A percentile compares a stretch with the other conserved stretches of the same genome.
Evolutionary conservation across 2,888 invertebrate genomes (phyloP).

Genomic region (Galeruca laticollis): DNA sequence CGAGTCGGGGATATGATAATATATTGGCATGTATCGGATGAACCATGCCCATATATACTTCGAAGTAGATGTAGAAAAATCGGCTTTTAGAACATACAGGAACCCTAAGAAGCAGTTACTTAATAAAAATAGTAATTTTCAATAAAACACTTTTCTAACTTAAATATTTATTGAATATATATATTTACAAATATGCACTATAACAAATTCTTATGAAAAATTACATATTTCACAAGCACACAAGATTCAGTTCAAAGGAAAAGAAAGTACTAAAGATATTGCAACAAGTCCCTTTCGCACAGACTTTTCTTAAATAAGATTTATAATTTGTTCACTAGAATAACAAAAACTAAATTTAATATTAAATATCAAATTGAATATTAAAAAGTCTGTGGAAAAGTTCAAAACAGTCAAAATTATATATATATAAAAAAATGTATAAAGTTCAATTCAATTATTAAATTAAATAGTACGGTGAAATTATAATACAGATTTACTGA

Average conservation of each 20-base stretch:
- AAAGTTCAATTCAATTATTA: neutral
- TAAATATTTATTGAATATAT: conserved; percentile 30
- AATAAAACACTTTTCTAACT: conserved; percentile 11
- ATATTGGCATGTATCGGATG: no score
- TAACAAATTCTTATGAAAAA: conserved; percentile 27
- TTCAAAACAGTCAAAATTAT: neutral
- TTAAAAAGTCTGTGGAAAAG: neutral
- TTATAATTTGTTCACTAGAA: neutral
- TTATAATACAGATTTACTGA: no score
- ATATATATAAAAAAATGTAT: conserved; percentile 1
- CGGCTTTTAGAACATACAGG: no score
- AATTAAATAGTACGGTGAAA: neutral
- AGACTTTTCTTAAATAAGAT: neutral
- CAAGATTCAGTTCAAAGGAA: conserved; percentile 21
- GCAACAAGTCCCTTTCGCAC: neutral
- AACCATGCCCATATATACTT: no score
- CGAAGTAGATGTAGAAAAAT: no score
- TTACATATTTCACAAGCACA: conserved; percentile 21
- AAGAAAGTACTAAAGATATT: conserved; percentile 14
- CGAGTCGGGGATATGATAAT: no score
- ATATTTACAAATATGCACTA: conserved; percentile 30
- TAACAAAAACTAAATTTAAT: neutral
- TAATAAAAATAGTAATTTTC: no score
- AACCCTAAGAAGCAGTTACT: no score
- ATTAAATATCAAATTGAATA: no score